These are phyloP conservation scores for Acrocephalus scirpaceus DNA, from an alignment of 2,797 vertebrate species.

Conservation along the genomic window DNA sequence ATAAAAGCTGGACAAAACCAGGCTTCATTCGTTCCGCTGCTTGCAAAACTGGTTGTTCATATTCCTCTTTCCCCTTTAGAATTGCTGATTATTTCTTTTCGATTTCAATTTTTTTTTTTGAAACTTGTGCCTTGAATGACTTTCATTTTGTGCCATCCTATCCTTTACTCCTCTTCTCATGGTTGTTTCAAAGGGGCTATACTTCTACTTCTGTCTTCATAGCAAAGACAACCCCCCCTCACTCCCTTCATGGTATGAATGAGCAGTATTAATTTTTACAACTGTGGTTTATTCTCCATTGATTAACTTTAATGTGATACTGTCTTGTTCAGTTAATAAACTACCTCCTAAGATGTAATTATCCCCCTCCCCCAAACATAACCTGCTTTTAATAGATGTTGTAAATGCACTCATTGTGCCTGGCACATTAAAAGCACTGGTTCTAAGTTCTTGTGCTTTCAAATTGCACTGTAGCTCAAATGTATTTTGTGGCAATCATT, in stretches of 20 bases:
- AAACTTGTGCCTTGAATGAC: background rate
- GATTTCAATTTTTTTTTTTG: background rate
- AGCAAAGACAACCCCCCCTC: background rate
- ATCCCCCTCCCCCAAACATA: background rate
- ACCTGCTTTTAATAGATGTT: slow-evolving; percentile 39
- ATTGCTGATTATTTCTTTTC: slow-evolving; percentile 20
- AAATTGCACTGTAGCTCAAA: background rate
- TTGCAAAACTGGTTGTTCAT: background rate
- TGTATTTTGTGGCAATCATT: slow-evolving; percentile 34
- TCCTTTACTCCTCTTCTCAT: background rate
- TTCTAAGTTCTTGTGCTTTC: slow-evolving; percentile 22
- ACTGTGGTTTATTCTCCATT: slow-evolving; percentile 38
- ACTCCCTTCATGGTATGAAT: background rate
- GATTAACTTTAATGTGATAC: slow-evolving; percentile 59
- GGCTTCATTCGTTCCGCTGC: slow-evolving; percentile 8
- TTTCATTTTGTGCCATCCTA: background rate
- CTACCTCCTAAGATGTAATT: slow-evolving; percentile 36
- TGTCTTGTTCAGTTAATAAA: slow-evolving; percentile 59
- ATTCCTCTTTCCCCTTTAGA: slow-evolving; percentile 2
- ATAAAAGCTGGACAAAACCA: slow-evolving; percentile 43
- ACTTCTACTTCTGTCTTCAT: background rate
- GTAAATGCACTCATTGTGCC: slow-evolving; percentile 27
- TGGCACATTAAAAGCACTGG: background rate
- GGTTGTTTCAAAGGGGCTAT: background rate
- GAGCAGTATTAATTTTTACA: slow-evolving; percentile 46